Conservation (phyloP, 2,797 vertebrate species). For the Gobionotothen gibberifrons region DNA sequence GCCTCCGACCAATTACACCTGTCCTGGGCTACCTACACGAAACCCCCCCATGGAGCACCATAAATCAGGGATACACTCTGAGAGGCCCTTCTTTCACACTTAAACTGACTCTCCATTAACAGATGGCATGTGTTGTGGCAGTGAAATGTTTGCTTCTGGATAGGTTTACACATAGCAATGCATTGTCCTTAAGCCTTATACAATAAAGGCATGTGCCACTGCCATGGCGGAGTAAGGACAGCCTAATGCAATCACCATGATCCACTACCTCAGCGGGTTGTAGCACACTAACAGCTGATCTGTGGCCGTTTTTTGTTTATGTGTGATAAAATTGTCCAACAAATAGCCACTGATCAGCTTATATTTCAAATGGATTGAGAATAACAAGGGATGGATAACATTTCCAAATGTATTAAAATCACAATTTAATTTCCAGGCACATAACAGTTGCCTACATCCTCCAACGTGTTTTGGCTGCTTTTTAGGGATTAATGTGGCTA, state of each 20-base stretch:
- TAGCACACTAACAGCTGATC: constrained; percentile 28
- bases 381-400: neutral
- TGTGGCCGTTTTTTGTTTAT: neutral
- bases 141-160: neutral
- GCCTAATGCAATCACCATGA: constrained; percentile 33
- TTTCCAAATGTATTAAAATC: neutral
- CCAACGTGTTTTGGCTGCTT: neutral
- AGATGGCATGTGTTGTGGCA: neutral
- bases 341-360: neutral
- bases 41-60: constrained; percentile 3
- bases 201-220: constrained; percentile 22
- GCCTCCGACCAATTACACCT: constrained; percentile 54
- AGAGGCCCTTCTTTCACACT: constrained; percentile 1
- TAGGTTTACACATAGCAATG: neutral
- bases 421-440: neutral
- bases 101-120: neutral
- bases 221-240: constrained; percentile 17
- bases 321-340: neutral
- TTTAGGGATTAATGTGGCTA: neutral
- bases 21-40: constrained; percentile 31
- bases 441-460: neutral
- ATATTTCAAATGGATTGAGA: neutral
- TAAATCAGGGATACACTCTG: constrained; percentile 38
- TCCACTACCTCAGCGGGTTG: constrained; percentile 33
- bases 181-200: constrained; percentile 1